phyloP scores from a whole-genome alignment of 2,888 invertebrate genomes.

The Erynnis tages region DNA sequence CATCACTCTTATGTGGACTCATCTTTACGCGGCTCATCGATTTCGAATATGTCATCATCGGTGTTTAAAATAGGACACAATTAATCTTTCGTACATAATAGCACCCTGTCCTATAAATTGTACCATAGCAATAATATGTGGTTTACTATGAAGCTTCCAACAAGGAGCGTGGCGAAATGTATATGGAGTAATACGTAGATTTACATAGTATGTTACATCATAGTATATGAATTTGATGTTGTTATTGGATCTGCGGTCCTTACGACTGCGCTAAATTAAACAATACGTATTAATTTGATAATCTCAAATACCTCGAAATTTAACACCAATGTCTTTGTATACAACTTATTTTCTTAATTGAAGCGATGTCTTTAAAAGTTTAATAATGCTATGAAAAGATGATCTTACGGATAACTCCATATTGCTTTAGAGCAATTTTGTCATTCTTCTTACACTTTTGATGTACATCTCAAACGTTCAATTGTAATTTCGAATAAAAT shows the following conservation, averaged over 20 bases:
- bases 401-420: slow-evolving; percentile 25
- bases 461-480: slow-evolving; percentile 45
- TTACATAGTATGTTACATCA: neutral
- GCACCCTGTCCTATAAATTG: slow-evolving; percentile 59
- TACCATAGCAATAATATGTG: slow-evolving; percentile 31
- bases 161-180: slow-evolving; percentile 30
- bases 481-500: slow-evolving; percentile 7
- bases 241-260: slow-evolving; percentile 12
- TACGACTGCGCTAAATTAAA: slow-evolving; percentile 12
- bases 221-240: slow-evolving; percentile 6
- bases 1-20: slow-evolving; percentile 1
- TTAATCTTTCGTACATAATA: slow-evolving; percentile 49
- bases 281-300: slow-evolving; percentile 13
- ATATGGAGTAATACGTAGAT: slow-evolving; percentile 25
- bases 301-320: slow-evolving; percentile 13
- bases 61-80: slow-evolving; percentile 36
- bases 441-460: slow-evolving; percentile 28
- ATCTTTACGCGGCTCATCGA: slow-evolving; percentile 15
- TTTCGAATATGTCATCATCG: slow-evolving; percentile 28
- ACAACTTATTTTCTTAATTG: slow-evolving; percentile 12
- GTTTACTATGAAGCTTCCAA: slow-evolving; percentile 17
- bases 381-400: neutral
- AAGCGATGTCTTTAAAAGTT: slow-evolving; percentile 4
- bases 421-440: slow-evolving; percentile 18
- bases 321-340: slow-evolving; percentile 22